Conservation (phyloP, 2,888 invertebrate genomes). For the Heliothis peltigera region DNA sequence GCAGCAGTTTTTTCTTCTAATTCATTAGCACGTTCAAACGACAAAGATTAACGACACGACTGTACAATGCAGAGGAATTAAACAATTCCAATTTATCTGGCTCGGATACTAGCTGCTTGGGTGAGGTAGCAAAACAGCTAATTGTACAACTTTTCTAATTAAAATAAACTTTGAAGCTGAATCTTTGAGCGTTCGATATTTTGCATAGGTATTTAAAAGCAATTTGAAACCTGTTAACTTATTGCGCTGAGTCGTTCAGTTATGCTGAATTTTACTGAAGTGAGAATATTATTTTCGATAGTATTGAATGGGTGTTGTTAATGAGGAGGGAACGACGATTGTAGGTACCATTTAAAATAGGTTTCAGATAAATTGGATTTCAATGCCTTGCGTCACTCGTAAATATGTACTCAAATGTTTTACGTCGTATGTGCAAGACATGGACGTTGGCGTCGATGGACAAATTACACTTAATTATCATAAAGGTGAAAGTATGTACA, state of each 20-base stretch:
- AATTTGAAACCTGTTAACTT: conserved; percentile 5
- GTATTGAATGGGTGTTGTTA: too few relatives aligned
- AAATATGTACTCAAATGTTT: too few relatives aligned
- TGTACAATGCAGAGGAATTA: conserved; percentile 69
- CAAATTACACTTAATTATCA: too few relatives aligned
- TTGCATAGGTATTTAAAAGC: conserved; percentile 40
- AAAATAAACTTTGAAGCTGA: conserved; percentile 69
- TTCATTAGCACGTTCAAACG: conserved; percentile 63
- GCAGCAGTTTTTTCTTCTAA: conserved; percentile 47
- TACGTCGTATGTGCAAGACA: too few relatives aligned
- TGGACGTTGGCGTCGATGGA: too few relatives aligned
- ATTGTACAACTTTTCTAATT: conserved; percentile 80
- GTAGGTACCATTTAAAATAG: too few relatives aligned
- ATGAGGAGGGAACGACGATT: too few relatives aligned
- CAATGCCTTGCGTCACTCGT: too few relatives aligned
- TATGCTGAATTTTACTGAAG: background rate
- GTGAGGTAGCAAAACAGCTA: conserved; percentile 67
- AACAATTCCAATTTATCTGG: conserved; percentile 78
- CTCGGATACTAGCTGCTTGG: conserved; percentile 69
- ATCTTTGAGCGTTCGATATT: conserved; percentile 49
- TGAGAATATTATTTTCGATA: background rate
- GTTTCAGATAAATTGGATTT: too few relatives aligned
- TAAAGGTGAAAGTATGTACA: too few relatives aligned
- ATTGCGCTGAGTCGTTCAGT: conserved; percentile 2
- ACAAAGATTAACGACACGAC: conserved; percentile 69